Evolutionary conservation across 2,888 invertebrate genomes (phyloP), one percentile per base, ranked within the genome.

Genomic region (Gymnocheta viridis): DNA sequence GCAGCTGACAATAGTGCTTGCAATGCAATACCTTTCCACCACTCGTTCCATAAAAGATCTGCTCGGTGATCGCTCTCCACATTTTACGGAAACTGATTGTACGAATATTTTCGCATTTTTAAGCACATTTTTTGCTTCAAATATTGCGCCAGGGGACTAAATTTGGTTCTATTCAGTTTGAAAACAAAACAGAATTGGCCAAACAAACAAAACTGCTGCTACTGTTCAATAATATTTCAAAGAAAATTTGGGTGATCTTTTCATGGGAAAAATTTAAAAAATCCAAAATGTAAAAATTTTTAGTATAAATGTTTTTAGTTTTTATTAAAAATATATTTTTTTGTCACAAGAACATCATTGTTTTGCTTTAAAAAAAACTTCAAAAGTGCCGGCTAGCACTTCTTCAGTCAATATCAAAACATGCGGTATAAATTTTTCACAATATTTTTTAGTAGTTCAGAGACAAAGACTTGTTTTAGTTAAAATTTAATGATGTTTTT

Each of bases 401-500:
- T 19, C 22, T 70, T 22, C 4, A 41, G 22, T 38, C n/a, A 12
- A 51, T 60, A 5, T 56, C 17, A 54, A 73, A 67, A 60, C 27
- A 60, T 32, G 12, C 77, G 60, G 58, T 41, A n/a, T n/a, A 6
- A 54, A n/a, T 51, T 66, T 66, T 54, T 6, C 5, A 9, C 17
- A 22, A 24, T 64, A 44, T 47, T 47, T 22, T 67, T 58, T 58
- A 49, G 19, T 4, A 3, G 2, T 1, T 32, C 24, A 38, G 44
- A 60, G 7, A 49, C 54, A 73, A 60, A 19, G 47, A 27, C 24
- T 27, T 80, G 66, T 77, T 84, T 80, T 62, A 84, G 72, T 35
- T 67, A 77, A 77, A 67, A 47, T 62, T 67, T 84, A 84, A 84
- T 81, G 62, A 84, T 84, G 73, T 84, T 84, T 76, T 69, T 54